Percentiles rank a stretch among this genome's conserved stretches.
Evolutionary conservation across 2,888 invertebrate genomes (phyloP).

Genomic region (Sarcophaga caerulescens): DNA sequence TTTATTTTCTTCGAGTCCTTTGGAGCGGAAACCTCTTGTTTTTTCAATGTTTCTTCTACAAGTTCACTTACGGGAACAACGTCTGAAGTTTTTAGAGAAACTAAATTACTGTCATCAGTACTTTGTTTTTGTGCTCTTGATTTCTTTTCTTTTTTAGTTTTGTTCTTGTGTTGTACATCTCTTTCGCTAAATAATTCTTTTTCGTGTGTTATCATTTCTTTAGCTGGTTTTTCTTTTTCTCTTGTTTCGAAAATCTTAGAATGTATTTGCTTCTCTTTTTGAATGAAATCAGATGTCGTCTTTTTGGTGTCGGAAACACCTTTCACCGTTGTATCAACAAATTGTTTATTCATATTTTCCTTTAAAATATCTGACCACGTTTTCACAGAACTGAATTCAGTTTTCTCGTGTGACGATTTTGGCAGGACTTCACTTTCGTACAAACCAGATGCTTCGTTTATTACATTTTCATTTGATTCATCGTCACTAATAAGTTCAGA

Average conservation of each 20-base stretch:
- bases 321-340: constrained; percentile 37
- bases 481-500: constrained; percentile 57
- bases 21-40: background rate
- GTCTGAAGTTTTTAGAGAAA: background rate
- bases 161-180: background rate
- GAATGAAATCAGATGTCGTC: constrained; percentile 52
- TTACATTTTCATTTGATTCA: constrained; percentile 42
- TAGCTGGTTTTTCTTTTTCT: constrained; percentile 20
- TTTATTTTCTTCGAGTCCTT: background rate
- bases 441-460: background rate
- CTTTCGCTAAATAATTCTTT: constrained; percentile 4
- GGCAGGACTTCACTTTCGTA: background rate
- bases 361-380: constrained; percentile 63
- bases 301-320: constrained; percentile 39
- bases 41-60: background rate
- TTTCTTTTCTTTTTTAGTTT: constrained; percentile 46
- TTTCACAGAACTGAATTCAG: background rate
- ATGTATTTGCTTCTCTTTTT: constrained; percentile 48
- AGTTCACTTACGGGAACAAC: background rate
- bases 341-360: constrained; percentile 42
- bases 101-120: background rate
- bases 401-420: background rate
- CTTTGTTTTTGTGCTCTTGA: constrained; percentile 11
- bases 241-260: constrained; percentile 16
- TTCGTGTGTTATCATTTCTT: background rate